Evolutionary conservation across 2,113 vertebrate species (phyloP), one percentile per base, ranked within the genome.

Genomic region (Chrysemys picta): DNA sequence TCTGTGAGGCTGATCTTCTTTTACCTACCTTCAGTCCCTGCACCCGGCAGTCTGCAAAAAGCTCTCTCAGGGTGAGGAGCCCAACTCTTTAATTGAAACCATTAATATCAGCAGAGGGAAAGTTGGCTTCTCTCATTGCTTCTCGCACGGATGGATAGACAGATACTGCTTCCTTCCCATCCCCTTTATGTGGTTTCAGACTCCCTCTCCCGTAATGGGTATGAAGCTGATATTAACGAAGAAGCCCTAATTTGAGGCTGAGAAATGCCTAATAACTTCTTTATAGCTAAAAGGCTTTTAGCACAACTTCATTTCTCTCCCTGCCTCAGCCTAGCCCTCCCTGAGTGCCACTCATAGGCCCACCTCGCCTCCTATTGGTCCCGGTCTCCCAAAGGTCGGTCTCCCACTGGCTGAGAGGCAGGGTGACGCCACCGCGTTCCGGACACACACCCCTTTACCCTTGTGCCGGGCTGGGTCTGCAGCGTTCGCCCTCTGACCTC

Each of bases 251-350:
- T 97, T 97, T 94, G 95, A 91, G 96, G 91, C 96, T 92, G 87
- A 97, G 95, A 98, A 97, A 95, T 95, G 95, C 97, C 97, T 96
- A 85, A 95, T 94, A 98, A 98, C 98, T 98, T 98, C 97, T 98
- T 96, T 96, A 95, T 88, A 87, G 96, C 97, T 97, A 90, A 94
- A 93, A 35, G 85, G 95, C 88, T 94, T 97, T 97, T 97, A 93
- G 80, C 97, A 93, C 97, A 98, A 98, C 98, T 98, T 98, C 98
- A 93, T 97, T 97, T 95, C 97, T 88, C 91, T 89, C 90, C 91
- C 90, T 54, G 78, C 86, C 85, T 72, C 42, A 19, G 75, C 89
- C 92, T 82, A 84, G 82, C 98, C 97, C 96, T 49, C 96, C 95
- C 94, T 88, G 24, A 31, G 76, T 90, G 98, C 88, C 98, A 98